Base-by-base conservation (phyloP, 2,113 vertebrate species). In the Pseudorhombus dupliciocellatus region DNA sequence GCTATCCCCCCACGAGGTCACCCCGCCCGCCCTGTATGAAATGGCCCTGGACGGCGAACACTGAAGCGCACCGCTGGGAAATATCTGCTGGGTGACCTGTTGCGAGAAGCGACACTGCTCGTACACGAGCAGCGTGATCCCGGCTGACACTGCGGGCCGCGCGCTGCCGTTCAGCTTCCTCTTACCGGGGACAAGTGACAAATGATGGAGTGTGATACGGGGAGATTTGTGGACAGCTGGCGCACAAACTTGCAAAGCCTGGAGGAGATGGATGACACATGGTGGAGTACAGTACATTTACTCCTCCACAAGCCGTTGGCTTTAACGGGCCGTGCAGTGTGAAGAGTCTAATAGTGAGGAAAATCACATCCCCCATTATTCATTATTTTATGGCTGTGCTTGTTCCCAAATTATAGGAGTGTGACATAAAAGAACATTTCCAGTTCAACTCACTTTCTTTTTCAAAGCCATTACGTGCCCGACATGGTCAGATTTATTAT, bases 361-460 rank as follows among this genome's bases (percentile, higher is more conserved):
- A 89, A 87, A 87, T 87, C 80, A 79, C 70, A 84, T 78, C 77
- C 57, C 57, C 73, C 83, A 81, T 90, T 87, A 87, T 88, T 88
- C 75, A 81, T 61, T 59, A 73, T 86, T 89, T 86, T 87, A 90
- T 82, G 75, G 81, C 48, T 42, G 62, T 59, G 57, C 77, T 86
- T 70, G 31, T 83, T 66, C 60, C 81, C 66, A 86, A 82, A 90
- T 88, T 75, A 86, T 62, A 50, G 31, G 70, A 66, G 48, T 62
- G 42, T 73, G 30, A 73, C 59, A 74, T 79, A 84, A 85, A 83
- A 70, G 70, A 69, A 58, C 28, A 20, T 37, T 55, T 52, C 48
- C 64, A 75, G 54, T 59, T 77, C 37, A 22, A 70, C 40, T 56
- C 71, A 28, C 72, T 72, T 77, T 84, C 78, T 81, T 59, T 76